A percentile compares a stretch with the other conserved stretches of the same genome.
Conservation (phyloP, 2,888 invertebrate species). For the Priocnemis perturbator region DNA sequence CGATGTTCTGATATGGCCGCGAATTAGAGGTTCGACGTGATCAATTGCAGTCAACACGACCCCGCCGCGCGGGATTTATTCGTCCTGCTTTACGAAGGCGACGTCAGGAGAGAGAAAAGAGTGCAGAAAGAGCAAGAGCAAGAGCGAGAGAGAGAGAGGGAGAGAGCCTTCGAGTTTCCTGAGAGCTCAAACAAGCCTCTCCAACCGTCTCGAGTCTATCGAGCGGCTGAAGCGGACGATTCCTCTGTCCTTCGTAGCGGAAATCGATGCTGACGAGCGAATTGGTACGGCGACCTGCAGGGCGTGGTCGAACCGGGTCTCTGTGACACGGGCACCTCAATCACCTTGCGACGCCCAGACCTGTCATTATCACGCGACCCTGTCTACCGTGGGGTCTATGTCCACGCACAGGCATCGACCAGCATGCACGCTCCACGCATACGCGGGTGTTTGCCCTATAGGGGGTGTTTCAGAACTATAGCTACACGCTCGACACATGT, state of each 20-base stretch:
- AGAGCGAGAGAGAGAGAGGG: neutral
- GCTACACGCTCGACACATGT: too few species aligned
- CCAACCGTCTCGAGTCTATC: neutral
- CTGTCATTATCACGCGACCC: constrained; percentile 75
- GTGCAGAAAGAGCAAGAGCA: neutral
- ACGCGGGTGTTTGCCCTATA: neutral
- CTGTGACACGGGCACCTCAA: constrained; percentile 71
- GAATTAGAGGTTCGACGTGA: neutral
- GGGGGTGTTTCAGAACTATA: neutral
- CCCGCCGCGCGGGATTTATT: neutral
- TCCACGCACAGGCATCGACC: constrained; percentile 32
- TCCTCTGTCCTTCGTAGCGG: constrained; percentile 18
- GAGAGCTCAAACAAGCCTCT: too few species aligned
- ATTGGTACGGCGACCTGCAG: constrained; percentile 60
- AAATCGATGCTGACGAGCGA: constrained; percentile 60
- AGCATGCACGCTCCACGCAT: neutral
- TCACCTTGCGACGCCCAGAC: constrained; percentile 70
- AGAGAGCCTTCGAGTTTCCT: neutral
- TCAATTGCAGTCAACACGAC: neutral
- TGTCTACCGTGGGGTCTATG: constrained; percentile 58
- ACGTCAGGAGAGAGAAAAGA: neutral
- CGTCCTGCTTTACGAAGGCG: too few species aligned
- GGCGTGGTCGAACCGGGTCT: constrained; percentile 69
- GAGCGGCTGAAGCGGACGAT: neutral
- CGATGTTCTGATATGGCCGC: neutral